A percentile compares a stretch with the other conserved stretches of the same genome.
Conservation (phyloP, 2,797 vertebrate species). For the Mus spretus region DNA sequence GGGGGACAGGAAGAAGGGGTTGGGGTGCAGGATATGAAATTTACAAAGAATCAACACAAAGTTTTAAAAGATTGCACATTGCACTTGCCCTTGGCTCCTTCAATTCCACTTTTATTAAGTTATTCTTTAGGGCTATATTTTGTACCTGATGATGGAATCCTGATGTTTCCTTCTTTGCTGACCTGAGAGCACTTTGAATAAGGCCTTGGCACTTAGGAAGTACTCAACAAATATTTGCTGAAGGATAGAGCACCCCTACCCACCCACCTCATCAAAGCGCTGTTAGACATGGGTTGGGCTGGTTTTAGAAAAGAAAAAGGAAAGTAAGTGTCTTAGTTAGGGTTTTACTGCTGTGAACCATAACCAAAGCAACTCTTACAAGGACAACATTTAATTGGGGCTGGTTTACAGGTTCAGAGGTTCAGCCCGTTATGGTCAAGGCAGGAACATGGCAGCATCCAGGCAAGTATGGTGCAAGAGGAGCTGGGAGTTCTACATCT, state of each 20-base stretch:
- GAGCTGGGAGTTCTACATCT: not conserved
- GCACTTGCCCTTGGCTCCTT: not conserved
- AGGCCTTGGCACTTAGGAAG: not conserved
- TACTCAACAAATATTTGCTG: constrained; percentile 14
- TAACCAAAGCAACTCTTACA: not conserved
- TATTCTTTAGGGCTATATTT: not conserved
- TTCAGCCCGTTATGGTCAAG: not conserved
- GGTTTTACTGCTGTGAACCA: not conserved
- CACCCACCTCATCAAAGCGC: not conserved
- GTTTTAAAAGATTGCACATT: not conserved
- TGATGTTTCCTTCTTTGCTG: not conserved
- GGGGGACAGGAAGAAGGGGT: not conserved
- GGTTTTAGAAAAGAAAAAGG: not conserved
- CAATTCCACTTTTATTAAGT: constrained; percentile 37
- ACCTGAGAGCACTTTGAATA: not conserved
- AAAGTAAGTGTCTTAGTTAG: not conserved
- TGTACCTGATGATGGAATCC: not conserved
- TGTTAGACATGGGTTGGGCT: not conserved
- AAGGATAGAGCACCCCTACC: not conserved
- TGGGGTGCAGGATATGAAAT: not conserved
- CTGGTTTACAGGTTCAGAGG: not conserved
- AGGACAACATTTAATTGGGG: not conserved
- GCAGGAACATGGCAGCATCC: not conserved
- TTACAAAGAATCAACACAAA: not conserved
- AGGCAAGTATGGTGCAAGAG: not conserved